Base-by-base conservation (phyloP, 2,888 invertebrate genomes). In the Cheilosia vernalis region DNA sequence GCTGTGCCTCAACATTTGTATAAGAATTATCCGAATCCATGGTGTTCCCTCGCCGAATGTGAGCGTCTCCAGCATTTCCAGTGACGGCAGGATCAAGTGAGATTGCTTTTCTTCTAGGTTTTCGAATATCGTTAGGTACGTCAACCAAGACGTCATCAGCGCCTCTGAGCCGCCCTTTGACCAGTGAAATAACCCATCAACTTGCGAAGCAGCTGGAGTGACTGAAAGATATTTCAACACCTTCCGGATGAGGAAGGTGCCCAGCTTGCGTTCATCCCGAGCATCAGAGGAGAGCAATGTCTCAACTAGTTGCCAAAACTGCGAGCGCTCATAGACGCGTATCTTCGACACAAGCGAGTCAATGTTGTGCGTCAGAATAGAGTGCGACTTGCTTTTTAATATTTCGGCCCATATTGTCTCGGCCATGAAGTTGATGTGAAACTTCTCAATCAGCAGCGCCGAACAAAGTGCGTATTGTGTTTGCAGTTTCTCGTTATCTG, bases 41-140 rank as follows among this genome's bases (percentile, higher is more conserved):
- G 74, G 67, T 5, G 73, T 63, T 80, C 88, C 87, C 21, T 69
- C 47, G 1, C 70, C 79, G 1, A 87, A 21, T 2, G 56, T 19
- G 6, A 88, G 58, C 21, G 27, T 64, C 37, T 87, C 47, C 1
- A 90, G 76, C 33, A 85, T 87, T 40, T 66, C 78, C 10, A 91
- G 63, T 0, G 91, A 89, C 13, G 92, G 91, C n/a, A 92, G 72
- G 37, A 91, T 89, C 5, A 92, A 73, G 77, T 92, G 91, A 1
- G 92, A 91, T 77, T 92, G 92, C 44, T 90, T 90, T 74, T 91
- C 90, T 64, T 91, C 91, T 2, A 91, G 81, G 63, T 89, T 90
- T 76, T 91, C 90, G 73, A 91, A 73, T n/a, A 91, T 88, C 3
- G 88, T 89, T 0, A 90, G 72, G 82, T 89, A 91, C 1, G 88